Base-by-base conservation (phyloP, 2,113 vertebrate genomes). In the Ptychochromis oligacanthus region DNA sequence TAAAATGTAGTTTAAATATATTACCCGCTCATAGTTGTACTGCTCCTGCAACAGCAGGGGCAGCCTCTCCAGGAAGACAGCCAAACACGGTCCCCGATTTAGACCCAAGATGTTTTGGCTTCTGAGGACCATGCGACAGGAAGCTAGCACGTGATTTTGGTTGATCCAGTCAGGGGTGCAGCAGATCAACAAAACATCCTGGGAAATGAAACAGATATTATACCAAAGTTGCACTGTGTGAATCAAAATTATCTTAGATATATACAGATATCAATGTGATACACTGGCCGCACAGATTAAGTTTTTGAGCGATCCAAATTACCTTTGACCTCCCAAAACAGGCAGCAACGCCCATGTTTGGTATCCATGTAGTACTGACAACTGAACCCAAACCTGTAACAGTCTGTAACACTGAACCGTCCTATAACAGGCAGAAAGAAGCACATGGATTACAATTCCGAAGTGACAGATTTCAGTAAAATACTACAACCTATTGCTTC, bases 311-410 rank as follows among this genome's bases (percentile, higher is more conserved):
- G 2, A 80, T 24, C 4, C 18, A 59, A 57, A 76, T 89, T 91
- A 96, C 96, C 95, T 96, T 96, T 17, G 96, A 96, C 75, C 96
- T 94, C 28, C 95, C 96, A 58, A 95, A 96, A 77, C 96, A 96
- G 78, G 90, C 95, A 5, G 94, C 93, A 2, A 96, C 93, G 49
- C 96, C 96, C 43, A 96, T 75, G 77, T 95, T 90, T 77, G 95
- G 95, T 74, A 96, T 95, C 96, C 96, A 96, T 36, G 93, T 91
- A 40, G 94, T 94, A 76, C 89, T 94, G 80, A 96, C 89, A 20
- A 96, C 95, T 24, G 96, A 96, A 22, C 96, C 96, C 80, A 96
- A 74, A 43, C 96, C 96, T 38, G 95, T 96, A 43, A 95, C 93
- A 11, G 96, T 96, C 87, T 96, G 96, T 70, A 96, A 80, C 74